Evolutionary conservation across 35 echinoderm and acorn worm species (phyloP), one percentile per base, ranked within the genome.

Genomic region (Patiria miniata): DNA sequence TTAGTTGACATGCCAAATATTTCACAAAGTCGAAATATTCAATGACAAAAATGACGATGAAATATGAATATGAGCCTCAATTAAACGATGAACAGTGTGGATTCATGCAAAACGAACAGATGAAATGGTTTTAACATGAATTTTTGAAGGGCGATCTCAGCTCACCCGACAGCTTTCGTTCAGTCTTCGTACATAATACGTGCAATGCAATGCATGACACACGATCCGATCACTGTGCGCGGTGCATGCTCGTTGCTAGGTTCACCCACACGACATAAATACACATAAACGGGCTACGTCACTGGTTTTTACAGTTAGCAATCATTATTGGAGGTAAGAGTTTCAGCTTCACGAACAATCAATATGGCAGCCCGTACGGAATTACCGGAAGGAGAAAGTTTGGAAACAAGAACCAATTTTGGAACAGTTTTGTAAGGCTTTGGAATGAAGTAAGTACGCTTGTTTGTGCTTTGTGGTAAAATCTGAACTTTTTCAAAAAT

Each of bases 1-100:
- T 73, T 73, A 73, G 65, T 73, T 73, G 65, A 73, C 65, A 73
- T 73, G 65, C 65, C 65, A 73, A 73, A 73, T 73, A 32, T 73
- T 26, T 73, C 65, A 73, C 65, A 73, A 73, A 73, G 29, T 73
- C 65, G 23, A 73, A 73, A 73, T 73, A 73, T 73, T 73, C 34
- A 73, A 73, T 12, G 8, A 73, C 15, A 73, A 73, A 36, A 68
- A 73, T n/a, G 34, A 9, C 9, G 65, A 73, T 34, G 34, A 34
- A 73, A 32, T 10, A 30, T 22, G 65, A 73, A 73, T 32, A 73
- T 73, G 21, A 14, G 34, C 8, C 15, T 73, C 29, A 73, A 73
- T 73, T 18, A 6, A 34, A 73, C 15, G 65, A 73, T 73, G 65
- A 73, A 73, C 23, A 36, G 29, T 23, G 65, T 32, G 26, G 14